Evolutionary conservation across 2,113 vertebrate species (phyloP), one percentile per base, ranked within the genome.

Genomic region (Piaya cayana): DNA sequence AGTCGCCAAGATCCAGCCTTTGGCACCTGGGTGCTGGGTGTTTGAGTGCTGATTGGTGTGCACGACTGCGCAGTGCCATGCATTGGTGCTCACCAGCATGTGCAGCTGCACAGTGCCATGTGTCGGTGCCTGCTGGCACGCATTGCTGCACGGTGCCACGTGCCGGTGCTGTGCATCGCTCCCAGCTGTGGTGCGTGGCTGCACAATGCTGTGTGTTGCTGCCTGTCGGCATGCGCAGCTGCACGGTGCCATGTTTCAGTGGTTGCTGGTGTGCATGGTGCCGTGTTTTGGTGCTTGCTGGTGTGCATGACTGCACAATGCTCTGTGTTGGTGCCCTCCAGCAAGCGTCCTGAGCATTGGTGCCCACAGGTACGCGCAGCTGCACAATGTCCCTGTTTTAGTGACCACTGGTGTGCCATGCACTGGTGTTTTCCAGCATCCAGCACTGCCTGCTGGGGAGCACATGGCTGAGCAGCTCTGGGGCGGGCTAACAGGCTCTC

Each of bases 401-500:
- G n/a, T n/a, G n/a, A n/a, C n/a, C n/a, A n/a, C n/a, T n/a, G n/a
- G n/a, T n/a, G 47, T 49, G 21, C 49, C 10, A 5, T 50, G 49
- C 25, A 4, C 29, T 9, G 27, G 45, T 53, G 60, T 37, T 26
- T 29, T 4, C 42, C 17, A 7, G 36, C 43, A 21, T 2, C 55
- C 64, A 8, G 19, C 13, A 2, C 18, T 55, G 47, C 64, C 45
- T 3, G 0, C 22, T 3, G 60, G 37, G 26, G 45, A 14, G n/a
- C 50, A 42, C 42, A 0, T 5, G 3, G 55, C 20, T 3, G 3
- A 34, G 37, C 20, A 39, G 58, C 58, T 11, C 30, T 3, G 1
- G n/a, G 11, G 50, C n/a, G 4, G 2, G 39, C 37, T 47, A 27
- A 16, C 32, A 11, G 8, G 30, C 32, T 74, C 21, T 39, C 50